Conservation (phyloP, 2,797 vertebrate species). For the Cetoscarus ocellatus region DNA sequence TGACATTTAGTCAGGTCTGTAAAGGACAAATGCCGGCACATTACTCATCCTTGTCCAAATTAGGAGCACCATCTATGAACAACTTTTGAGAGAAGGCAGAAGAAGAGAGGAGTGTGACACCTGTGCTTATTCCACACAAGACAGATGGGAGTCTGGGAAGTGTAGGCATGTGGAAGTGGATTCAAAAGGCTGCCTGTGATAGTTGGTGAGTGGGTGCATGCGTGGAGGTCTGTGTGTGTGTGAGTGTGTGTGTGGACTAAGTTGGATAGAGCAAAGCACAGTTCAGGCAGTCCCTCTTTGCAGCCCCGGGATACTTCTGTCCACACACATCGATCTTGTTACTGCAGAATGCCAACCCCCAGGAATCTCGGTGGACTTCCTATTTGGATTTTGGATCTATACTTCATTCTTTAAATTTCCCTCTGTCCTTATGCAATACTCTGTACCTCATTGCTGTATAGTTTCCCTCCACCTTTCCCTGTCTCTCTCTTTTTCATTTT, state of each 20-base stretch:
- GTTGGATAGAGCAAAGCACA: constrained; percentile 29
- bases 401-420: constrained; percentile 25
- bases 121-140: constrained; percentile 25
- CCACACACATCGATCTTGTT: constrained; percentile 73
- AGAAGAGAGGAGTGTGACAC: constrained; percentile 7
- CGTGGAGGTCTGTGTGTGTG: constrained; percentile 1
- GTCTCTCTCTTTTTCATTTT: constrained; percentile 18
- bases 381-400: constrained; percentile 42
- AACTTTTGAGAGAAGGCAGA: constrained; percentile 16
- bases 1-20: constrained; percentile 56
- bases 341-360: constrained; percentile 60
- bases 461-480: neutral
- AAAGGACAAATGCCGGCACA: constrained; percentile 44
- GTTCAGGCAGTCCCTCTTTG: constrained; percentile 48
- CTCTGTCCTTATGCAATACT: constrained; percentile 3
- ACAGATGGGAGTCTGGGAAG: constrained; percentile 47
- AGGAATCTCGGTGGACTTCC: constrained; percentile 58
- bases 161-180: constrained; percentile 31
- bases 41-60: constrained; percentile 44
- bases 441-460: neutral
- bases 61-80: constrained; percentile 21
- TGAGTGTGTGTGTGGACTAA: constrained; percentile 9
- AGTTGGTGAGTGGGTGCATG: constrained; percentile 36
- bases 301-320: constrained; percentile 71
- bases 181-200: constrained; percentile 27